These are phyloP conservation scores for Apodemia zela DNA, from an alignment of 2,888 invertebrate genomes.

Conservation along the genomic window DNA sequence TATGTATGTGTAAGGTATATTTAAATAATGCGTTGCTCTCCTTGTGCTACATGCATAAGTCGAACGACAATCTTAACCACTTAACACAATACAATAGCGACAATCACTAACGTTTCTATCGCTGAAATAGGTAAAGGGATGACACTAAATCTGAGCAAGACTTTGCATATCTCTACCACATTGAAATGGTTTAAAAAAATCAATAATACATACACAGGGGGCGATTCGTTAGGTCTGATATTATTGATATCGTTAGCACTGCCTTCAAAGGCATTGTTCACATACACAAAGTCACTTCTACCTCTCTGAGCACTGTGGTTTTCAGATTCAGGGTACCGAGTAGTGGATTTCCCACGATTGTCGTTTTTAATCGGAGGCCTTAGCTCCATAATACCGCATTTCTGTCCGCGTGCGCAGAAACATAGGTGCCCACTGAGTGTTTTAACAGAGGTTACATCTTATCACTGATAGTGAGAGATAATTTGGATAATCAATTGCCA, in stretches of 20 bases:
- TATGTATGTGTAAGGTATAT: too few species aligned
- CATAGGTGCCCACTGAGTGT: constrained; percentile 10
- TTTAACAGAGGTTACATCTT: not conserved
- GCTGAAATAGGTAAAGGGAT: too few species aligned
- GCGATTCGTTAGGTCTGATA: constrained; percentile 35
- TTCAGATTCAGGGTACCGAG: not conserved
- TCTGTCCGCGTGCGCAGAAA: not conserved
- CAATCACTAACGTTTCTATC: too few species aligned
- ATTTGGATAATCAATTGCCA: not conserved
- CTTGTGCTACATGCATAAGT: too few species aligned
- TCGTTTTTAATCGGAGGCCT: not conserved
- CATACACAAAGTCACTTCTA: constrained; percentile 50
- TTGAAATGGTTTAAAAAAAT: too few species aligned
- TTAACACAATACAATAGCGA: too few species aligned
- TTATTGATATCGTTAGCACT: constrained; percentile 47
- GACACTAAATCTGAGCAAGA: too few species aligned
- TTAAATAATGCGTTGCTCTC: too few species aligned
- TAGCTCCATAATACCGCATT: not conserved
- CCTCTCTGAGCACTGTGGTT: not conserved
- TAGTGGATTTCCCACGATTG: not conserved
- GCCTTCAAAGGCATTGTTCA: constrained; percentile 58
- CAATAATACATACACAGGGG: constrained; percentile 44
- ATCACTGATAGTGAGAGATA: constrained; percentile 14
- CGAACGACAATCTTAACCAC: too few species aligned
- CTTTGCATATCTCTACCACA: too few species aligned